Evolutionary conservation across 2,797 vertebrate genomes (phyloP).

Genomic region (Diplodus sargus): DNA sequence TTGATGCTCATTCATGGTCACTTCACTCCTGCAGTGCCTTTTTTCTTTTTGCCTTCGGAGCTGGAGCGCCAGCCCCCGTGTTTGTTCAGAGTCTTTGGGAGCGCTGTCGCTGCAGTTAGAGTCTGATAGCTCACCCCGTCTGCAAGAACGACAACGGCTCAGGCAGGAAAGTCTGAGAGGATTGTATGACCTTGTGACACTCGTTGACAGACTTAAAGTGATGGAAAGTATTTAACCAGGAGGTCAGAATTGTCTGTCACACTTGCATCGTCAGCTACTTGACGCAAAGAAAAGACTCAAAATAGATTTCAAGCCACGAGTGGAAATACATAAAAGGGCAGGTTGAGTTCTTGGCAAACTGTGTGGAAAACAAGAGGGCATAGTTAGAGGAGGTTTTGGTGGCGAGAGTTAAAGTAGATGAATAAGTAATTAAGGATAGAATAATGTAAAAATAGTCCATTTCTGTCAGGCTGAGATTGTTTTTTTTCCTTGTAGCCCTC

Average conservation of each 20-base stretch:
- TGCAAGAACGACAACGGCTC: constrained; percentile 43
- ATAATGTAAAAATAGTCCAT: constrained; percentile 51
- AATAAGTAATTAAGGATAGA: constrained; percentile 71
- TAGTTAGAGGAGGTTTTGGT: constrained; percentile 62
- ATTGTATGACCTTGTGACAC: constrained; percentile 65
- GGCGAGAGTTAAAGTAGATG: constrained; percentile 61
- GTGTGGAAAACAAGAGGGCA: constrained; percentile 70
- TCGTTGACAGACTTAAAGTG: constrained; percentile 71
- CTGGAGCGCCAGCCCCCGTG: constrained; percentile 17
- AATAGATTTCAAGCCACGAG: constrained; percentile 55
- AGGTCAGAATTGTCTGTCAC: constrained; percentile 51
- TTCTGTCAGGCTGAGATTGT: constrained; percentile 46
- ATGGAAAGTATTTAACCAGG: constrained; percentile 67
- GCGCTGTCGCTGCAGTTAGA: constrained; percentile 46
- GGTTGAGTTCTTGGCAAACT: constrained; percentile 65
- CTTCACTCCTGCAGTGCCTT: constrained; percentile 50
- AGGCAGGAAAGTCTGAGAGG: constrained; percentile 55
- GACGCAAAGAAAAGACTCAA: constrained; percentile 26
- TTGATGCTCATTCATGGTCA: constrained; percentile 65
- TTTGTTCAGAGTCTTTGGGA: constrained; percentile 60
- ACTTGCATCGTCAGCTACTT: constrained; percentile 35
- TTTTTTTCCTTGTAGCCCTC: constrained; percentile 30
- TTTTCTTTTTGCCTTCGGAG: constrained; percentile 41
- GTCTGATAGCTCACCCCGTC: constrained; percentile 49
- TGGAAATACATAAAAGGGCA: constrained; percentile 57